Conservation (phyloP, 2,888 invertebrate genomes). For the Drosophila differens region DNA sequence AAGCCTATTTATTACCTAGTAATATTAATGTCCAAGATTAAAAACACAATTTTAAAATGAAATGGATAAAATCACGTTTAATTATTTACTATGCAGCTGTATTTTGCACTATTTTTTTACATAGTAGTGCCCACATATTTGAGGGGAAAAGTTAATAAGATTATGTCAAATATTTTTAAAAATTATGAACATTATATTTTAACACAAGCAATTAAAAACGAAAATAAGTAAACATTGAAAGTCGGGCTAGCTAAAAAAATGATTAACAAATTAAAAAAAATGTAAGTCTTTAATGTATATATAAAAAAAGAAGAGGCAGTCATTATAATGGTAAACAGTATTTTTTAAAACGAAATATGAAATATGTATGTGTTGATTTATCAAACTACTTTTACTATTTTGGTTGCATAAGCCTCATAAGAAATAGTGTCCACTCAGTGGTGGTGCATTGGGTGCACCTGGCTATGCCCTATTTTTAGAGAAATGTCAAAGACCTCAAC, state of each 20-base stretch:
- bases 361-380: background rate
- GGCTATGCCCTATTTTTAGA: background rate
- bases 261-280: background rate
- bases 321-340: background rate
- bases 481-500: background rate
- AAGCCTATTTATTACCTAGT: background rate
- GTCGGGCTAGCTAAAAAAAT: background rate
- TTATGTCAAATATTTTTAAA: background rate
- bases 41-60: background rate
- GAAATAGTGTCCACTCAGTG: background rate
- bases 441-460: background rate
- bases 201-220: background rate
- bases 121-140: background rate
- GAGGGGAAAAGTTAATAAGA: background rate
- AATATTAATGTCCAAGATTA: background rate
- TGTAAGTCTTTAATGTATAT: background rate
- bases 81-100: background rate
- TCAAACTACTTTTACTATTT: background rate
- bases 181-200: background rate
- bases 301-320: background rate
- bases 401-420: background rate
- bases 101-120: background rate
- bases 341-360: background rate
- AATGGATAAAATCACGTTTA: background rate
- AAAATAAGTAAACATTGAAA: background rate